Evolutionary conservation across 2,888 invertebrate genomes (phyloP), one percentile per base, ranked within the genome.

Genomic region (Thereva nobilitata): DNA sequence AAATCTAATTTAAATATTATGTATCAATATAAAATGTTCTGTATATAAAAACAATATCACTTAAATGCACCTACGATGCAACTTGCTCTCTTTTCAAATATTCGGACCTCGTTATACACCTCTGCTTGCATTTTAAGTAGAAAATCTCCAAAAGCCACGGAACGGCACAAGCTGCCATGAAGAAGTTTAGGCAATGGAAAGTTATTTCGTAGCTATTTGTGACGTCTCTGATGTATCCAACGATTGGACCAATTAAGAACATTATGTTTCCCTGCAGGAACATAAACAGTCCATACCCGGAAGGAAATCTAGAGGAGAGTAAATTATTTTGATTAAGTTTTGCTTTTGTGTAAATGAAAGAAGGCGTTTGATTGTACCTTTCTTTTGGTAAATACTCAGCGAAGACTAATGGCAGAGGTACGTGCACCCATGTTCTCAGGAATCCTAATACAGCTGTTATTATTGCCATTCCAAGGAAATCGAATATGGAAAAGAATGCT

Each of bases 281-380:
- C 76, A 90, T 89, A 73, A 86, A 90, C 47, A 91, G 78, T 0
- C 90, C 89, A 73, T 90, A 85, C 0, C 90, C 91, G 1, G 88
- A 88, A 5, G 90, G 86, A 74, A 90, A 90, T 72, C 87, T 80
- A 35, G 7, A 37, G 7, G 4, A 42, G 23, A 44, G 37, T 34
- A 38, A 12, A 59, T 49, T 49, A 49, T 49, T 59, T 38, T 35
- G 12, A 59, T 12, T 40, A 38, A 42, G 42, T 42, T 42, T 8
- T 8, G 9, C 7, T 42, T n/a, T 5, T 49, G 8, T 5, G 8
- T 7, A 57, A 0, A 7, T 49, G 12, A 10, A 23, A 56, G 9
- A 35, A 53, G n/a, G 34, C 2, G 6, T 23, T 42, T 55, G 40
- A 35, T 35, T 55, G 1, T 57, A 80, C 80, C 81, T 83, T 56